Base-by-base conservation (phyloP, 2,888 invertebrate species). In the Clanis bilineata region DNA sequence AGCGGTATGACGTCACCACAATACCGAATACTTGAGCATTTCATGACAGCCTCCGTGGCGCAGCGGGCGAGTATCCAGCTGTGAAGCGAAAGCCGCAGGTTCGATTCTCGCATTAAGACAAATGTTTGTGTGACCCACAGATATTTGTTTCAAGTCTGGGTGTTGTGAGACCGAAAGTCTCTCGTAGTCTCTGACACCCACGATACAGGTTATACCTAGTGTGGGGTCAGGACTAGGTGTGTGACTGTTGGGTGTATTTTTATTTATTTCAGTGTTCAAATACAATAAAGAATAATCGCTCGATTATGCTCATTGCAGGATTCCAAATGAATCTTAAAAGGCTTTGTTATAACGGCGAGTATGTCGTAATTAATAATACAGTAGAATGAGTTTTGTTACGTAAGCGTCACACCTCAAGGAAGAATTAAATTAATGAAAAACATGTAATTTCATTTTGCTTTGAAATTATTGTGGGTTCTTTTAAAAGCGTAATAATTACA, bases 1-100 rank as follows among this genome's bases (percentile, higher is more conserved):
- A 59, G 54, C 21, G 51, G 51, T 22, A 18, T 56, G 56, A 61
- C 45, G 32, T 57, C 47, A 56, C 28, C 57, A 56, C 60, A 64
- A 61, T 45, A 32, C 47, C 21, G 15, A 25, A 44, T 57, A 28
- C 47, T 45, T 18, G 41, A 59, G 44, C n/a, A 44, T 23, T 44
- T 55, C 55, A 47, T 58, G 36, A n/a, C n/a, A n/a, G n/a, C n/a
- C n/a, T n/a, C n/a, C n/a, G n/a, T n/a, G n/a, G n/a, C n/a, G n/a
- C n/a, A n/a, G n/a, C n/a, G n/a, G n/a, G n/a, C n/a, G n/a, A n/a
- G n/a, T n/a, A n/a, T n/a, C n/a, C n/a, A n/a, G n/a, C n/a, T n/a
- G n/a, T n/a, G n/a, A n/a, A n/a, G n/a, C n/a, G n/a, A n/a, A n/a
- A n/a, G n/a, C n/a, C n/a, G n/a, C n/a, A n/a, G n/a, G n/a, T n/a